Base-by-base conservation (phyloP, 2,888 invertebrate genomes). In the Maniola hyperantus region DNA sequence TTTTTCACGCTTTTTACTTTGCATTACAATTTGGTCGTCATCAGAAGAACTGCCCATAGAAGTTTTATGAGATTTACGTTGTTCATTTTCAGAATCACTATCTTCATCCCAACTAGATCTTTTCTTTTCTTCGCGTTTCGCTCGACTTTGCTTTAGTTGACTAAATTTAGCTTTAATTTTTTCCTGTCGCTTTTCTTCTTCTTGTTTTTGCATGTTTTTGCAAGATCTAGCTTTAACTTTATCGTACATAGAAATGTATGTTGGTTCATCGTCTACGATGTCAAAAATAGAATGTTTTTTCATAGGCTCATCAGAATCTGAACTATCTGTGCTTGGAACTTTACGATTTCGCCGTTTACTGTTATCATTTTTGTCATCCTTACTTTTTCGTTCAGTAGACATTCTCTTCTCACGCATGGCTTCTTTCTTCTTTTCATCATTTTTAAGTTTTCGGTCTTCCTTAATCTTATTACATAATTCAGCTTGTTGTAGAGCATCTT, bases 241-340 rank as follows among this genome's bases (percentile, higher is more conserved):
- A 83, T 99, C 99, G 84, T 99, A 99, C 99, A 99, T 99, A 10
- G 98, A 98, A 69, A 98, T 97, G 82, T 98, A 98, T 10, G 96
- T 95, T 0, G 98, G 97, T 68, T 96, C 97, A 79, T 97, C 97
- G 80, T 97, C 96, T 54, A 97, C 95, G 67, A 97, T 97, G 82
- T 97, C 97, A 84, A 98, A 97, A 79, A 97, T 97, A 65, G 97
- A 97, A 91, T 97, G 97, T 83, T 97, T 97, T 84, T 97, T 97
- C 60, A 62, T 62, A n/a, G 96, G 96, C 83, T 96, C 96, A 80
- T 96, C 97, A 7, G 96, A 96, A 84, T 96, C 96, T 2, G 95
- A 94, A 71, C 92, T 94, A 61, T 95, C 95, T 15, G 95, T 94
- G 76, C 94, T 95, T 66, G 95, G 93, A 11, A 82, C 72, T 60